Percentiles rank a stretch among this genome's conserved stretches.
Conservation (phyloP, 2,797 vertebrate species). For the Buphagus erythrorhynchus region DNA sequence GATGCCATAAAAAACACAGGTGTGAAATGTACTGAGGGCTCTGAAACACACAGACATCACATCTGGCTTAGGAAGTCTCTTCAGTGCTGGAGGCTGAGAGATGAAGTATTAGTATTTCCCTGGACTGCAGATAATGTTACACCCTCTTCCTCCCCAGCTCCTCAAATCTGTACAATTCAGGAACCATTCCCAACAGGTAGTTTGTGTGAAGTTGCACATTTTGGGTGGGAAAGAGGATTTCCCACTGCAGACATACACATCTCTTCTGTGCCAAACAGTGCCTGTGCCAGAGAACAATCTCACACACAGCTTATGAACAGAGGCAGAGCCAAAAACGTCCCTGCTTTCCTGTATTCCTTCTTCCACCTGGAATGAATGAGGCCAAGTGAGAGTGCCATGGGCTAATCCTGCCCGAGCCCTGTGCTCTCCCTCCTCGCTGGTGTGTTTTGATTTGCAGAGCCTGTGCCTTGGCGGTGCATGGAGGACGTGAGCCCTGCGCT, state of each 20-base stretch:
- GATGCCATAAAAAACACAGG: neutral
- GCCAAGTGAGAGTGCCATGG: accelerated
- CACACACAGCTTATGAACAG: neutral
- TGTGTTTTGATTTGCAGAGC: neutral
- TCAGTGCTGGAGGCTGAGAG: neutral
- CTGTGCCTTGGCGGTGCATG: neutral
- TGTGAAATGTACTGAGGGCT: neutral
- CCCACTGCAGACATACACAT: neutral
- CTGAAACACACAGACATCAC: neutral
- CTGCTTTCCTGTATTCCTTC: neutral
- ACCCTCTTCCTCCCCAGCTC: neutral
- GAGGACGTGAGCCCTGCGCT: neutral
- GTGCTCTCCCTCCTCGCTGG: neutral
- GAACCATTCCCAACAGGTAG: neutral
- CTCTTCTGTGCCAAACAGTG: neutral
- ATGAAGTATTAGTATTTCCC: neutral
- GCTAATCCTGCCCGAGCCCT: neutral
- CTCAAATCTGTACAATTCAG: neutral
- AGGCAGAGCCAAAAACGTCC: neutral
- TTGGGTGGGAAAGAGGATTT: neutral
- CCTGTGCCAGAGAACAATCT: neutral
- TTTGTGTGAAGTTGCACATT: neutral
- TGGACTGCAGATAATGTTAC: neutral
- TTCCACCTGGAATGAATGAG: neutral
- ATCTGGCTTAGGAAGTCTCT: neutral